Conservation (phyloP, 2,888 invertebrate species). For the Drosophila hamatofila region DNA sequence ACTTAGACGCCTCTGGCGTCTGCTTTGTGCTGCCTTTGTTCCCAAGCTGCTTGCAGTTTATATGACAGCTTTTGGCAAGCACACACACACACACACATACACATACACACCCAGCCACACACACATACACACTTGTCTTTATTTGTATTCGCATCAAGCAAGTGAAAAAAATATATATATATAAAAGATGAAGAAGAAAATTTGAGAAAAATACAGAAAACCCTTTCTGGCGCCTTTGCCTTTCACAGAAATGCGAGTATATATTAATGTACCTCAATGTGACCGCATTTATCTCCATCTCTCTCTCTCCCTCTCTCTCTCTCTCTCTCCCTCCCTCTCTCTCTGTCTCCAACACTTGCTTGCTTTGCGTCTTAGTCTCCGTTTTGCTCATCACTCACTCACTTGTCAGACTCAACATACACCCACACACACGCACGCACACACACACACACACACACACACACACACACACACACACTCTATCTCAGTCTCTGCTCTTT, state of each 20-base stretch:
- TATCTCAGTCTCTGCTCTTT: background rate
- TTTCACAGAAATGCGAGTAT: constrained; percentile 46
- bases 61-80: constrained; percentile 60
- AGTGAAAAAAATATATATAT: constrained; percentile 16
- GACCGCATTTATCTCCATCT: constrained; percentile 64
- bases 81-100: constrained; percentile 15
- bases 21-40: constrained; percentile 61
- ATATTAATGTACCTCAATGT: constrained; percentile 79
- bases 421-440: background rate
- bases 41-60: constrained; percentile 63
- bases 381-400: constrained; percentile 61
- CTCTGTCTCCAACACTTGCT: background rate
- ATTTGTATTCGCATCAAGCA: constrained; percentile 45
- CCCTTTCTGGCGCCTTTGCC: constrained; percentile 66
- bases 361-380: constrained; percentile 18
- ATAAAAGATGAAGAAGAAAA: constrained; percentile 20
- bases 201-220: constrained; percentile 43
- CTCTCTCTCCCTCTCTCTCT: background rate
- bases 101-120: background rate
- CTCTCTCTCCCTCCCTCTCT: background rate
- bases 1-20: constrained; percentile 56
- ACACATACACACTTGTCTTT: constrained; percentile 35
- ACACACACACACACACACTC: background rate
- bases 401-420: constrained; percentile 57
- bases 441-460: constrained; percentile 4